A percentile compares a stretch with the other conserved stretches of the same genome.
These are phyloP conservation scores for Drosophila kanekoi DNA, from an alignment of 2,888 invertebrate species.

Conservation along the genomic window DNA sequence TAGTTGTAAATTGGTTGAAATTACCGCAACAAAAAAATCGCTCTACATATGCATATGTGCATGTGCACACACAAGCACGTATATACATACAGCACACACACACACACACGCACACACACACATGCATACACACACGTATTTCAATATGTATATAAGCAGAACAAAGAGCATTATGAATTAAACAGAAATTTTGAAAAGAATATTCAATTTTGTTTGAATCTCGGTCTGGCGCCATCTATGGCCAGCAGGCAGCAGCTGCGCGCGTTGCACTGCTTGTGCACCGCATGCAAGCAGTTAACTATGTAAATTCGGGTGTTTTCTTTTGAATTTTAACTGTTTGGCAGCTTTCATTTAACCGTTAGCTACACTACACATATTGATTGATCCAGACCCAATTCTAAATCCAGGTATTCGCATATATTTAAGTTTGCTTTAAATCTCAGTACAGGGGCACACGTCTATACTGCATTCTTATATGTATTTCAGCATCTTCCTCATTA, in stretches of 20 bases:
- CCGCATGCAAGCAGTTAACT: conserved; percentile 34
- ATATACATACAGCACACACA: not conserved
- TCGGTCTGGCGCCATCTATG: conserved; percentile 30
- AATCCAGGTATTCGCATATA: too few relatives aligned
- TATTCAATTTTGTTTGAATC: too few relatives aligned
- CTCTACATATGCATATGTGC: conserved; percentile 43
- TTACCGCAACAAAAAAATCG: conserved; percentile 35
- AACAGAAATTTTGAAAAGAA: conserved; percentile 72
- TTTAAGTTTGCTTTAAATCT: too few relatives aligned
- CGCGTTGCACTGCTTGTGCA: too few relatives aligned
- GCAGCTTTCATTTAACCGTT: not conserved
- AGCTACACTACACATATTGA: too few relatives aligned
- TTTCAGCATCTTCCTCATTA: conserved; percentile 17
- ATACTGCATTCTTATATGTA: not conserved
- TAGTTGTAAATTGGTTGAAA: conserved; percentile 53
- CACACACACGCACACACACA: conserved; percentile 11
- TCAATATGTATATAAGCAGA: conserved; percentile 65
- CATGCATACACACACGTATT: conserved; percentile 27
- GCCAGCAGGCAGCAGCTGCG: not conserved
- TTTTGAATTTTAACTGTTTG: not conserved
- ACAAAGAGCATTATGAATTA: conserved; percentile 71
- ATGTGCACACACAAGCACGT: conserved; percentile 6
- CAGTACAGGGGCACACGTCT: conserved; percentile 1
- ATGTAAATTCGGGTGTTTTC: accelerated
- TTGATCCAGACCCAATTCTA: too few relatives aligned